phyloP scores from a whole-genome alignment of 2,888 invertebrate species.

The Ryuthela nishihirai region DNA sequence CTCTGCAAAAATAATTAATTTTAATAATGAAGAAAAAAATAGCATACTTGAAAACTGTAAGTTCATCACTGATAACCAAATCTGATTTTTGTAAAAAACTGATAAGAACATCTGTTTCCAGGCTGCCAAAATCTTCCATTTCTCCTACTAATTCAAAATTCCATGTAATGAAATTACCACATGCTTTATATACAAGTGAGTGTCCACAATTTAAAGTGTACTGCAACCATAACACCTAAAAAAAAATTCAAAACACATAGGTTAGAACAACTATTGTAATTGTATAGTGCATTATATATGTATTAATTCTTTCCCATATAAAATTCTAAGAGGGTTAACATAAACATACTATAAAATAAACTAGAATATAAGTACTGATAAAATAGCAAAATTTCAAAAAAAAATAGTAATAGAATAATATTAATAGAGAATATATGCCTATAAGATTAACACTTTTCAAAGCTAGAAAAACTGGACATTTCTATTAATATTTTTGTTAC shows the following conservation, averaged over 20 bases:
- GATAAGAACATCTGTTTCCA: constrained; percentile 74
- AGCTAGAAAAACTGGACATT: too few relatives aligned
- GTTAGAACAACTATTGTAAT: too few relatives aligned
- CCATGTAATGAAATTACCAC: constrained; percentile 65
- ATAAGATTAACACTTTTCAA: too few relatives aligned
- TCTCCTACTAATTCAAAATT: constrained; percentile 79
- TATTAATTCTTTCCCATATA: too few relatives aligned
- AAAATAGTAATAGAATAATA: background rate
- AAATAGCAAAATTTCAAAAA: too few relatives aligned
- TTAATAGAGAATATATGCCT: background rate
- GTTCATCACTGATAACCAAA: constrained; percentile 83
- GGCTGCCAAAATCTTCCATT: constrained; percentile 72
- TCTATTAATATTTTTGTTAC: too few relatives aligned
- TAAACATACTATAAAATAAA: too few relatives aligned
- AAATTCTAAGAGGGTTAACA: too few relatives aligned
- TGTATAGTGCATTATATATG: too few relatives aligned
- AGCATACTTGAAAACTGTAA: constrained; percentile 67
- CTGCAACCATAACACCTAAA: constrained; percentile 71
- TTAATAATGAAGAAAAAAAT: background rate
- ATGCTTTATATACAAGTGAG: constrained; percentile 55
- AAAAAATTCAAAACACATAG: constrained; percentile 1
- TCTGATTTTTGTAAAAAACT: constrained; percentile 77
- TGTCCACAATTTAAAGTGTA: constrained; percentile 82
- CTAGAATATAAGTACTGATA: too few relatives aligned
- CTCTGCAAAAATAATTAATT: too few relatives aligned